Evolutionary conservation across 2,797 vertebrate species (phyloP).

Genomic region (Gymnopithys bicolor): DNA sequence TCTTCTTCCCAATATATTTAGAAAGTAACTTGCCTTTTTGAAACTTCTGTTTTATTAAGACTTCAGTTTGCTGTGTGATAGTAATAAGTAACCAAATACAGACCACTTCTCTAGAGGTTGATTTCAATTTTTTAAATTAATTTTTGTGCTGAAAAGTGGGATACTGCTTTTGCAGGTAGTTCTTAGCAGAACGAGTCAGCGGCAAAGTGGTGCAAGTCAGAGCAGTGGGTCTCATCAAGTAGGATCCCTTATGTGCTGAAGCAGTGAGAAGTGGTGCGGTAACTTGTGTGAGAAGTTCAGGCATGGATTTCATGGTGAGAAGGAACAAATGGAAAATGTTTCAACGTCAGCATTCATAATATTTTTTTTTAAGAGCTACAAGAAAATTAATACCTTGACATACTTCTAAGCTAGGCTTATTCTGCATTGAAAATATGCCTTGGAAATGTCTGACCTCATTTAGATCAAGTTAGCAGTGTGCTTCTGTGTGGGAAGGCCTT

Average conservation of each 20-base stretch:
- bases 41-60: not conserved
- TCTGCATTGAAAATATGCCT: not conserved
- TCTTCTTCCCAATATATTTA: not conserved
- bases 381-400: not conserved
- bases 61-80: not conserved
- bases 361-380: not conserved
- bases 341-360: not conserved
- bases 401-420: not conserved
- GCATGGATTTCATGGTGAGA: not conserved
- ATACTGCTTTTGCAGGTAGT: not conserved
- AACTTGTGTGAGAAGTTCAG: not conserved
- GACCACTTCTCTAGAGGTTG: not conserved
- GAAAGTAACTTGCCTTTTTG: not conserved
- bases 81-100: not conserved
- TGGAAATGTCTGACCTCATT: not conserved
- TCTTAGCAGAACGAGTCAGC: not conserved
- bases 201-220: accelerated
- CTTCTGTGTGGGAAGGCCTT: not conserved
- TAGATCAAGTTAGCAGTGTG: not conserved
- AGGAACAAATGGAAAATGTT: not conserved
- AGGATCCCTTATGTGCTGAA: not conserved
- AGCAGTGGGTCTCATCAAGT: not conserved
- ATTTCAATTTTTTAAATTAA: not conserved
- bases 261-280: accelerated
- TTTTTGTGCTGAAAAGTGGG: not conserved